Conservation (phyloP, 92 coral and sea anemone species). For the Actinostola sp. region DNA sequence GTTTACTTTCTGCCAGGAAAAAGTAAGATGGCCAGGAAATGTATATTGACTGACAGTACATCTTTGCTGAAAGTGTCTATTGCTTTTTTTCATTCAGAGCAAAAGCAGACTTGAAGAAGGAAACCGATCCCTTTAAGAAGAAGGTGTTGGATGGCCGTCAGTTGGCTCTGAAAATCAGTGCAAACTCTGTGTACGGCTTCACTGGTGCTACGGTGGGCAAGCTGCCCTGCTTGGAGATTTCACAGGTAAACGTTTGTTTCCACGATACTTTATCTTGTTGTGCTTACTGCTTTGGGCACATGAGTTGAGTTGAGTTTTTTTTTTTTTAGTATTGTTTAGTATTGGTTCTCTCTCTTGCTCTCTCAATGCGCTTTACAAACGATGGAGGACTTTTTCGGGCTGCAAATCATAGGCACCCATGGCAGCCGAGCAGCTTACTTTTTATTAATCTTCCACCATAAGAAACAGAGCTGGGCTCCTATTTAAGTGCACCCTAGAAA, state of each 20-base stretch:
- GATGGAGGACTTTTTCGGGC: too few relatives aligned
- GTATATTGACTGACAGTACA: background rate
- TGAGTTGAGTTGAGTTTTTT: too few relatives aligned
- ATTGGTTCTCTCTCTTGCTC: too few relatives aligned
- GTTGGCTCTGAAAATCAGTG: constrained; percentile 94
- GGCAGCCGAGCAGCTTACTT: too few relatives aligned
- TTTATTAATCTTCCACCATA: too few relatives aligned
- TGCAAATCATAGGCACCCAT: too few relatives aligned
- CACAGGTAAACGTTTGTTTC: constrained; percentile 66
- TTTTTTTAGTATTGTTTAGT: too few relatives aligned
- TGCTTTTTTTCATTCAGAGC: constrained; percentile 55
- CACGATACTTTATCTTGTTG: too few relatives aligned
- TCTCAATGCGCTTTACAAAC: too few relatives aligned
- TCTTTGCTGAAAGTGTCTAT: background rate
- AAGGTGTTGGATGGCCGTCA: constrained; percentile 99
- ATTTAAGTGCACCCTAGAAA: too few relatives aligned
- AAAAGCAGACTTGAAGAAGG: constrained; percentile 91
- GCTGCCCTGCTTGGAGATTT: constrained; percentile 95
- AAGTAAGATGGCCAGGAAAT: constrained; percentile 63
- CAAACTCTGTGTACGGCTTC: constrained; percentile 98
- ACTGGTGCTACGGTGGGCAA: constrained; percentile 99
- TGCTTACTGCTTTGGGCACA: too few relatives aligned
- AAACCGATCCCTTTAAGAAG: constrained; percentile 94
- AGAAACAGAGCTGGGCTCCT: too few relatives aligned
- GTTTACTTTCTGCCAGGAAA: constrained; percentile 85